Evolutionary conservation across 2,797 vertebrate genomes (phyloP), one percentile per base, ranked within the genome.

Genomic region (Ctenosaura bakeri): DNA sequence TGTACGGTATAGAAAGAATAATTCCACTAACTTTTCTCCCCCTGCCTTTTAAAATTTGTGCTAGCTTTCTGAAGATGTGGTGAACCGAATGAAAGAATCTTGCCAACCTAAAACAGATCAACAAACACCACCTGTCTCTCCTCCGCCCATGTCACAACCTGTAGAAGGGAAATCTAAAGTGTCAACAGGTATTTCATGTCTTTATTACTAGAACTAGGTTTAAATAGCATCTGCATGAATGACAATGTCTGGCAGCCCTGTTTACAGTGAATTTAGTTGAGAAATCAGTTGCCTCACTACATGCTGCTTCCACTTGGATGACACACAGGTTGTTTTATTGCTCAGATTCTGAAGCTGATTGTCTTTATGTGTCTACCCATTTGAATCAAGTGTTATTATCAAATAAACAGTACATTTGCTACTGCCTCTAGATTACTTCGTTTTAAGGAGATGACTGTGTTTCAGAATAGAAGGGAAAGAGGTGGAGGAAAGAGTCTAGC

Each of bases 61-160:
- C 29, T 89, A 99, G 99, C 97, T 99, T 69, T 98, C 99, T 88
- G 98, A 99, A 89, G 98, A 98, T 52, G 98, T 99, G 64, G 98
- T 99, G 69, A 98, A 98, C 91, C 96, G 98, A 94, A 99, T 99
- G 99, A 98, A 97, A 92, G 97, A 98, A 76, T 93, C 97, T 16
- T 89, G 96, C 66, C 88, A 81, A 56, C 79, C 88, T 20, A 93
- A 85, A 84, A 91, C n/a, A 73, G 95, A 89, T 1, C 94, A 95
- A 85, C 94, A 29, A 9, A 81, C 6, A 0, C 73, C 79, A 3
- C 12, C 62, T 2, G 64, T 22, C 14, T 13, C 46, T 3, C 0
- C 88, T 10, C n/a, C 46, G 62, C 71, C 91, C 0, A 80, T 82
- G 32, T 82, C 87, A 1, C 66, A 91, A 24, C 74, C 93, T 88